Evolutionary conservation across 2,113 vertebrate species (phyloP).

Genomic region (Ceyx margarethae): DNA sequence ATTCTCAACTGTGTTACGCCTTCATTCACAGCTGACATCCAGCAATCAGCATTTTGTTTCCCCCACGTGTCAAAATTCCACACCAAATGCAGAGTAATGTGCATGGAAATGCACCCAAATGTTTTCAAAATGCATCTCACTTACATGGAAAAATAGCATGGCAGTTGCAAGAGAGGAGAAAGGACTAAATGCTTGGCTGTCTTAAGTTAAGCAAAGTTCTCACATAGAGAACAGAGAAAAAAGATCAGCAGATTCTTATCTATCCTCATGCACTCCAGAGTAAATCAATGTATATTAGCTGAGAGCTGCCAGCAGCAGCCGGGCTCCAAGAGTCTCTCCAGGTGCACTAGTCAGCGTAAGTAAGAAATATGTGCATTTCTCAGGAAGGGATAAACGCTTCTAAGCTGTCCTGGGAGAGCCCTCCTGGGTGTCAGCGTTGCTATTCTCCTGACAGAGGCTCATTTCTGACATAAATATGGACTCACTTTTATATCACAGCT

Average conservation of each 20-base stretch:
- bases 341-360: not conserved
- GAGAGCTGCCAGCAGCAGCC: constrained; percentile 11
- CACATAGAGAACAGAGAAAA: not conserved
- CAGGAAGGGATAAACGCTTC: constrained; percentile 3
- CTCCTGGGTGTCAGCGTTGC: not conserved
- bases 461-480: constrained; percentile 18
- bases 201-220: not conserved
- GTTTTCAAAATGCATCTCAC: not conserved
- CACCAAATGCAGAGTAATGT: not conserved
- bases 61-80: not conserved
- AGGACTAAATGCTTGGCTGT: not conserved
- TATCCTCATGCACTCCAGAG: not conserved
- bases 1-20: not conserved
- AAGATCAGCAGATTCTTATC: not conserved
- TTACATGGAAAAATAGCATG: not conserved
- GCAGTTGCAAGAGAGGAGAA: not conserved
- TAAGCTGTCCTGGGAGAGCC: constrained; percentile 50
- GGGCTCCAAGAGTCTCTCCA: not conserved
- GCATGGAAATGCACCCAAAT: not conserved
- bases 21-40: not conserved
- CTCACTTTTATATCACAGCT: constrained; percentile 17
- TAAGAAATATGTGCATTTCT: constrained; percentile 33
- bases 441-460: not conserved
- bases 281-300: constrained; percentile 57
- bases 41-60: not conserved